phyloP scores from a whole-genome alignment of 2,888 invertebrate species.

The Cosmia pyralina region DNA sequence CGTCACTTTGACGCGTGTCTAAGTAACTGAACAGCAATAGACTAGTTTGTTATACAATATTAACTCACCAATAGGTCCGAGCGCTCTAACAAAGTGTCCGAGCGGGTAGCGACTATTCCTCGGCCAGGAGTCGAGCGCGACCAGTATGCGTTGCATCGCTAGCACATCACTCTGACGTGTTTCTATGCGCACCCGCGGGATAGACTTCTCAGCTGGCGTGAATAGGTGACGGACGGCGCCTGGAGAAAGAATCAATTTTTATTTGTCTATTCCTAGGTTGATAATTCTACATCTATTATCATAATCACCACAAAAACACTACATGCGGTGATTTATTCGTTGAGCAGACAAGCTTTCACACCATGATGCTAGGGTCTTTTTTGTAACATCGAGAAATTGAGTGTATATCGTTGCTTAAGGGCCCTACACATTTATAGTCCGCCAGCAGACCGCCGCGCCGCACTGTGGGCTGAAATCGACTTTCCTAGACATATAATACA shows the following conservation, averaged over 20 bases:
- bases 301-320: no score
- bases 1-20: conserved; percentile 97
- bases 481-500: no score
- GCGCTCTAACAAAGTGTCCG: conserved; percentile 98
- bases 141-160: conserved; percentile 96
- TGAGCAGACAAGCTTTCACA: no score
- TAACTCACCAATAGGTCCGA: conserved; percentile 93
- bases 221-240: conserved; percentile 95
- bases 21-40: conserved; percentile 74
- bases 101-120: conserved; percentile 97
- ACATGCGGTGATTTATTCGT: no score
- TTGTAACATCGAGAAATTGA: no score
- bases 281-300: no score
- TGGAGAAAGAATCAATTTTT: conserved; percentile 35
- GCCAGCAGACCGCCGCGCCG: no score
- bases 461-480: no score
- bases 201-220: conserved; percentile 97
- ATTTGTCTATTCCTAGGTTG: no score
- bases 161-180: conserved; percentile 96
- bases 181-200: conserved; percentile 98
- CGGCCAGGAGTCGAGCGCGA: conserved; percentile 99
- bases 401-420: no score
- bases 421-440: no score
- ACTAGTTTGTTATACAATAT: background rate
- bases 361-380: no score